phyloP scores from a whole-genome alignment of 2,888 invertebrate genomes.

The Drosophila nigritarsus region DNA sequence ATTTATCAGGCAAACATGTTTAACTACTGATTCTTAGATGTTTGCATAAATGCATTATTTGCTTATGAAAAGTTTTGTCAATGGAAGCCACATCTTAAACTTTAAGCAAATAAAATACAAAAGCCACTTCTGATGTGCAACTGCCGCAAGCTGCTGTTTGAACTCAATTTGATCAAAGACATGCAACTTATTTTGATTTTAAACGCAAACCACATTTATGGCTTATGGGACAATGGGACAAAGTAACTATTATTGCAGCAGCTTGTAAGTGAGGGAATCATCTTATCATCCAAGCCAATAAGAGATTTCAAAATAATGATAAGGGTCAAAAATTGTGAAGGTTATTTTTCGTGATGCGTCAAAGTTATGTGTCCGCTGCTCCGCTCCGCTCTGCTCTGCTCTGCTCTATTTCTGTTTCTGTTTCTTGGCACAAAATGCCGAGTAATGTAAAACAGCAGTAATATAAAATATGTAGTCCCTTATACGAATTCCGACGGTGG shows the following conservation, averaged over 20 bases:
- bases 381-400: not conserved
- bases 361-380: slow-evolving; percentile 50
- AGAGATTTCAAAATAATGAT: slow-evolving; percentile 20
- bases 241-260: too few relatives aligned
- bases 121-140: not conserved
- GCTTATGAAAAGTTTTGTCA: slow-evolving; percentile 18
- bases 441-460: slow-evolving; percentile 68
- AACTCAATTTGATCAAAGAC: slow-evolving; percentile 1
- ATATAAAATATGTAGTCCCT: slow-evolving; percentile 70
- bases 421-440: slow-evolving; percentile 57
- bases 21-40: not conserved
- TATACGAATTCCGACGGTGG: slow-evolving; percentile 66
- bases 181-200: not conserved
- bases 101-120: slow-evolving; percentile 13
- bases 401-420: slow-evolving; percentile 27
- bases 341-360: slow-evolving; percentile 26
- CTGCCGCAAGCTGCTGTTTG: slow-evolving; percentile 2
- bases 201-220: not conserved
- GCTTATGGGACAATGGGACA: not conserved
- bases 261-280: not conserved
- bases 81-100: slow-evolving; percentile 13
- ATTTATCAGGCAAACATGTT: not conserved
- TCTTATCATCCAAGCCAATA: slow-evolving; percentile 11
- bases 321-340: slow-evolving; percentile 36
- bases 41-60: slow-evolving; percentile 15